These are phyloP conservation scores for Cataglyphis altisquamis DNA, from an alignment of 2,888 invertebrate genomes.

Conservation along the genomic window DNA sequence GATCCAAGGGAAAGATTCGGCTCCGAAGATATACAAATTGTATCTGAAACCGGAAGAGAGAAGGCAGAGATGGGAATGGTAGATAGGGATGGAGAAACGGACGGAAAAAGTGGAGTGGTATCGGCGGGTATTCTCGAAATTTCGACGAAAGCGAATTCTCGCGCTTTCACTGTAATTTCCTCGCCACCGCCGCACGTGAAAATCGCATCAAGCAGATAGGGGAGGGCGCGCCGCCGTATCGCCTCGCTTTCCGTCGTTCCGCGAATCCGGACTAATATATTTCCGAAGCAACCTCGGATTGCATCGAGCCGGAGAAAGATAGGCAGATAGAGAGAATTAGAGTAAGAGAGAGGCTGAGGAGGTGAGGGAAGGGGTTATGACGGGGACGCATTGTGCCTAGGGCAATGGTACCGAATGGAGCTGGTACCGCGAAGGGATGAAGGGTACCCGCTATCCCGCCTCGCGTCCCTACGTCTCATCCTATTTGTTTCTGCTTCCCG, in stretches of 20 bases:
- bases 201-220: slow-evolving; percentile 75
- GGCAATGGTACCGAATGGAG: slow-evolving; percentile 68
- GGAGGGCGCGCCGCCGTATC: slow-evolving; percentile 67
- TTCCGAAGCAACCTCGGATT: slow-evolving; percentile 80
- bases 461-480: slow-evolving; percentile 73
- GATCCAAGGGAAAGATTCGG: slow-evolving; percentile 54
- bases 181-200: slow-evolving; percentile 75
- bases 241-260: slow-evolving; percentile 77
- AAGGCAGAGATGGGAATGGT: slow-evolving; percentile 62
- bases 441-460: slow-evolving; percentile 66
- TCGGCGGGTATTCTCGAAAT: slow-evolving; percentile 73
- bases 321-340: slow-evolving; percentile 58
- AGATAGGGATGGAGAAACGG: slow-evolving; percentile 41
- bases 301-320: slow-evolving; percentile 70
- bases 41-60: slow-evolving; percentile 70
- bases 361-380: slow-evolving; percentile 59
- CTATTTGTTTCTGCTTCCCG: slow-evolving; percentile 78
- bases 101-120: slow-evolving; percentile 64
- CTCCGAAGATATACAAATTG: slow-evolving; percentile 74
- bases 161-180: slow-evolving; percentile 79
- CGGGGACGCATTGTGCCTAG: slow-evolving; percentile 76
- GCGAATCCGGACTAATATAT: slow-evolving; percentile 81
- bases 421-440: slow-evolving; percentile 74
- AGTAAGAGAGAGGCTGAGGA: slow-evolving; percentile 42
- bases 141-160: slow-evolving; percentile 79